Conservation (phyloP, 2,113 vertebrate genomes). For the Phrynocephalus versicolor region DNA sequence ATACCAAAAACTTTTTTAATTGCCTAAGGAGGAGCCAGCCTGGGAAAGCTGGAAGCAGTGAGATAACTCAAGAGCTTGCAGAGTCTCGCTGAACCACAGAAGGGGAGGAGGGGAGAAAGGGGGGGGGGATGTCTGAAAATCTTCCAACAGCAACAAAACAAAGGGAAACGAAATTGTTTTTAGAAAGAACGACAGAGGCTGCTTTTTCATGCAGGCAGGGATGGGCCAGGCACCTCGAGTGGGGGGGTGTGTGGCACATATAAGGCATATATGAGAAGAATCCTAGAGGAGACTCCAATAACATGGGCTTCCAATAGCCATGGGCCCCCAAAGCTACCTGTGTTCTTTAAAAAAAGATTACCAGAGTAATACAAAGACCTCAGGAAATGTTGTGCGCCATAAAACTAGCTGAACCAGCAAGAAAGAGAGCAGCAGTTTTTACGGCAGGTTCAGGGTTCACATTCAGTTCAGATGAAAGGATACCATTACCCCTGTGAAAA, state of each 20-base stretch:
- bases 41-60: constrained; percentile 8
- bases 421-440: neutral
- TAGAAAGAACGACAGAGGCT: neutral
- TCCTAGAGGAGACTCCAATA: neutral
- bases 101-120: neutral
- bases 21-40: constrained; percentile 29
- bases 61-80: neutral
- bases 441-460: neutral
- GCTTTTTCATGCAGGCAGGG: neutral
- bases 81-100: neutral
- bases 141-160: neutral
- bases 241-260: too few relatives aligned
- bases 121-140: neutral
- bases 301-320: neutral
- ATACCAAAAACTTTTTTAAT: neutral
- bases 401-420: rapidly evolving
- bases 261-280: too few relatives aligned
- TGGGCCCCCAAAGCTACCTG: neutral
- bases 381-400: neutral
- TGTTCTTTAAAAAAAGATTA: neutral
- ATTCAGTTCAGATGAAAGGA: neutral
- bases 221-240: rapidly evolving
- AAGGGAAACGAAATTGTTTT: neutral
- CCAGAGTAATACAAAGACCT: neutral
- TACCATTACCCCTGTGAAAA: neutral